Conservation (phyloP, 2,797 vertebrate genomes). For the Echiichthys vipera region DNA sequence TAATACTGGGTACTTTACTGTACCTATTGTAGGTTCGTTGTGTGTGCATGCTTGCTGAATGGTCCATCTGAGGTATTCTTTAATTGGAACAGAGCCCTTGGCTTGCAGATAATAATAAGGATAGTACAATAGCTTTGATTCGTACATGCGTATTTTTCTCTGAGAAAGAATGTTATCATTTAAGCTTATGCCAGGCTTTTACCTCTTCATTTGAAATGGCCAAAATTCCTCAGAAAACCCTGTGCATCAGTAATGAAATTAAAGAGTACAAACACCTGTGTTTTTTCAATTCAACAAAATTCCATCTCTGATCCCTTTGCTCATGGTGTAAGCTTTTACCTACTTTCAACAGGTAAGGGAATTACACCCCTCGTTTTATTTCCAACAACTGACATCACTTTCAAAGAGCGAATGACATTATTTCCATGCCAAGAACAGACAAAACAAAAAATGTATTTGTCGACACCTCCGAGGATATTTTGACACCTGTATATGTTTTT, state of each 20-base stretch:
- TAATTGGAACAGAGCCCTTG: slow-evolving; percentile 82
- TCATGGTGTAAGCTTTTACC: slow-evolving; percentile 53
- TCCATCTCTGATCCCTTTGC: slow-evolving; percentile 46
- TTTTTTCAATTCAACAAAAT: slow-evolving; percentile 57
- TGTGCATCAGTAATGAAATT: slow-evolving; percentile 72
- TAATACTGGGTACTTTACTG: slow-evolving; percentile 82
- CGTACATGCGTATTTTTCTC: slow-evolving; percentile 74
- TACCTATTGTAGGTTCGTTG: slow-evolving; percentile 80
- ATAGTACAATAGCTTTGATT: slow-evolving; percentile 75
- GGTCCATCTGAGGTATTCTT: slow-evolving; percentile 78
- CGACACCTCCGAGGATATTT: slow-evolving; percentile 61
- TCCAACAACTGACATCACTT: slow-evolving; percentile 68
- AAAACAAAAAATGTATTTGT: slow-evolving; percentile 73
- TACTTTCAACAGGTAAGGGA: slow-evolving; percentile 65
- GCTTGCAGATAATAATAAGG: slow-evolving; percentile 78
- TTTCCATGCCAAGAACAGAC: slow-evolving; percentile 70
- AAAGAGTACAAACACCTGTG: slow-evolving; percentile 66
- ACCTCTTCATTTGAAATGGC: slow-evolving; percentile 80
- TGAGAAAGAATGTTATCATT: slow-evolving; percentile 76
- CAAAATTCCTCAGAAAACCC: slow-evolving; percentile 62
- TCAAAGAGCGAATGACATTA: slow-evolving; percentile 66
- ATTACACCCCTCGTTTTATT: slow-evolving; percentile 60
- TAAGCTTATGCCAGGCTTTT: slow-evolving; percentile 75
- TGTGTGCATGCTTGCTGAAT: slow-evolving; percentile 76
- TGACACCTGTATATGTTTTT: slow-evolving; percentile 67